These are phyloP conservation scores for Geopemphigus sp. DNA, from an alignment of 1,140 invertebrate species.

Conservation along the genomic window DNA sequence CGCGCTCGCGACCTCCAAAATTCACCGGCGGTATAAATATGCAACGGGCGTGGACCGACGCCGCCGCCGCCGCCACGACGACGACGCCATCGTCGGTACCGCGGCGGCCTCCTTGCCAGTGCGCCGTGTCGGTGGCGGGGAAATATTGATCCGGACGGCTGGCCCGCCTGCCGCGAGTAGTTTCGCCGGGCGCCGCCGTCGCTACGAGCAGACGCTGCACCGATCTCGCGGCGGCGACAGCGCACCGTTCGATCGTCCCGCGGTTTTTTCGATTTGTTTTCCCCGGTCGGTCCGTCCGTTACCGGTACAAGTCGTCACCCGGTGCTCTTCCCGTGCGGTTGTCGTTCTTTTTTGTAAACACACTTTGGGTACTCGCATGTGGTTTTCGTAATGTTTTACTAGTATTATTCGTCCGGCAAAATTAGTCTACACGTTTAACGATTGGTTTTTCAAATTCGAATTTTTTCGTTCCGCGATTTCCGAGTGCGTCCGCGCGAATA, in stretches of 20 bases:
- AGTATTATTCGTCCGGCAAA: too few relatives aligned
- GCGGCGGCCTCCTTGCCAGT: background rate
- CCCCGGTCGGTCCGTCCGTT: constrained; percentile 3
- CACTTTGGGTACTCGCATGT: too few relatives aligned
- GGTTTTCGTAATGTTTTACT: too few relatives aligned
- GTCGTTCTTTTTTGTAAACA: too few relatives aligned
- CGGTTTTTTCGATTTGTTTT: background rate
- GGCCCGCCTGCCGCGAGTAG: constrained; percentile 44
- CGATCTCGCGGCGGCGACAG: constrained; percentile 25
- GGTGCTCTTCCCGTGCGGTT: background rate
- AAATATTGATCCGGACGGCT: constrained; percentile 42
- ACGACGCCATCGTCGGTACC: background rate
- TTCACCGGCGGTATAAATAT: too few relatives aligned
- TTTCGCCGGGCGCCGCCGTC: constrained; percentile 38
- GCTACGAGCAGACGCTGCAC: constrained; percentile 23
- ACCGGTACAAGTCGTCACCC: background rate
- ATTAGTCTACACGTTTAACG: too few relatives aligned
- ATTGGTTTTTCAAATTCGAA: too few relatives aligned
- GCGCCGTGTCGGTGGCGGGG: constrained; percentile 35
- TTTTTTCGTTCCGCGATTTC: background rate
- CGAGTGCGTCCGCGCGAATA: background rate
- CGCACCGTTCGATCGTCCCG: background rate
- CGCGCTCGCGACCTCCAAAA: background rate
- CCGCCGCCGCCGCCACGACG: background rate
- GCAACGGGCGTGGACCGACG: background rate